Conservation (phyloP, 2,888 invertebrate genomes). For the Nymphalis urticae region DNA sequence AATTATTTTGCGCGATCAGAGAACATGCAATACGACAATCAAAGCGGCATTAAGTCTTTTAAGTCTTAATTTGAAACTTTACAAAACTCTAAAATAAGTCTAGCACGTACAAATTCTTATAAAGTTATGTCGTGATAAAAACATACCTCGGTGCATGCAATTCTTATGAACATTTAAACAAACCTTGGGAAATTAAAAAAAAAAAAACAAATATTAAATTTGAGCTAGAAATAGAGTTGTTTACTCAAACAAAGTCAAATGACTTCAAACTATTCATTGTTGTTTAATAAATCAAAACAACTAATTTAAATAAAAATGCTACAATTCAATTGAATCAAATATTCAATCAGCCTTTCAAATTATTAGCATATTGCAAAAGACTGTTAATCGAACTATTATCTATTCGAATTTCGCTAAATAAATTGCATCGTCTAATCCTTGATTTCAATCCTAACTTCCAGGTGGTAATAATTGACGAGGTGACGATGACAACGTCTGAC, state of each 20-base stretch:
- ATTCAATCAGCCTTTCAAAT: too few species aligned
- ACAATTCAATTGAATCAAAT: too few species aligned
- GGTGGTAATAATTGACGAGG: slow-evolving; percentile 95
- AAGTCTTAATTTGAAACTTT: slow-evolving; percentile 28
- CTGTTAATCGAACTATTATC: too few species aligned
- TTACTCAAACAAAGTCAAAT: too few species aligned
- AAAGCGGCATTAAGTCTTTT: slow-evolving; percentile 63
- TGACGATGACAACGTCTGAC: slow-evolving; percentile 91
- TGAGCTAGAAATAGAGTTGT: too few species aligned
- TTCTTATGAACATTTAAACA: background rate
- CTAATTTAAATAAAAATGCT: too few species aligned
- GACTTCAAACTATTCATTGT: too few species aligned
- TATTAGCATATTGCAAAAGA: too few species aligned
- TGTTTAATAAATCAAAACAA: too few species aligned
- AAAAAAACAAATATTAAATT: too few species aligned
- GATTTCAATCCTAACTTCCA: slow-evolving; percentile 49
- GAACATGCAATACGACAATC: slow-evolving; percentile 68
- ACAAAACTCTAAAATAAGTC: slow-evolving; percentile 18
- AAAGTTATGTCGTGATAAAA: slow-evolving; percentile 29
- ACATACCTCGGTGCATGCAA: slow-evolving; percentile 1
- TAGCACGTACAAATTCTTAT: slow-evolving; percentile 54
- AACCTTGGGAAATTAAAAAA: background rate
- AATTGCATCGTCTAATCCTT: too few species aligned
- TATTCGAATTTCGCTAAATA: too few species aligned
- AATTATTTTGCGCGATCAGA: slow-evolving; percentile 52